phyloP scores from a whole-genome alignment of 2,888 invertebrate genomes.

The Dendrolimus pini region DNA sequence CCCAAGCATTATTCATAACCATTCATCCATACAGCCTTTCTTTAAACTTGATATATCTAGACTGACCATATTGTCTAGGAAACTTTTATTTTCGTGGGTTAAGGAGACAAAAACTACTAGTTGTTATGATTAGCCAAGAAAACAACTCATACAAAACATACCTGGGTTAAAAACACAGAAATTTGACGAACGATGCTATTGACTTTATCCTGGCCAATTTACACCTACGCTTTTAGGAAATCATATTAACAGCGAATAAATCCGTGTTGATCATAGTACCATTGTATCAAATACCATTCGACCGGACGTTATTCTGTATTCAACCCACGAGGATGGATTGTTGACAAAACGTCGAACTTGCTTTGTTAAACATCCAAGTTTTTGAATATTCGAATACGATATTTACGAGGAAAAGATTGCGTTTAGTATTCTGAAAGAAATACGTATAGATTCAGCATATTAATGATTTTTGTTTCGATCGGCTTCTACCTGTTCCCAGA shows the following conservation, averaged over 20 bases:
- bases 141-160: no score
- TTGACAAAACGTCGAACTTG: constrained; percentile 38
- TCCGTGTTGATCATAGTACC: constrained; percentile 1
- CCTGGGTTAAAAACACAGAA: no score
- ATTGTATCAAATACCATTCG: constrained; percentile 19
- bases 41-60: no score
- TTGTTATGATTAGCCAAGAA: no score
- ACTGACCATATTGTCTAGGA: no score
- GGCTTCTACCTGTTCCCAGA: neutral
- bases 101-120: no score
- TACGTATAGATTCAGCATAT: neutral
- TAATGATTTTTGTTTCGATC: neutral
- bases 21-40: no score
- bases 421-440: constrained; percentile 7
- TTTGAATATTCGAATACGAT: constrained; percentile 15
- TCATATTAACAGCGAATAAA: neutral
- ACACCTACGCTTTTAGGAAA: no score
- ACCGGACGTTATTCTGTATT: constrained; percentile 44
- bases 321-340: constrained; percentile 27
- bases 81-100: no score
- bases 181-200: no score
- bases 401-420: constrained; percentile 15
- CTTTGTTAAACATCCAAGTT: constrained; percentile 13
- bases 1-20: no score
- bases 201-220: no score